Evolutionary conservation across 2,888 invertebrate genomes (phyloP).

Genomic region (Calameuta idolon): DNA sequence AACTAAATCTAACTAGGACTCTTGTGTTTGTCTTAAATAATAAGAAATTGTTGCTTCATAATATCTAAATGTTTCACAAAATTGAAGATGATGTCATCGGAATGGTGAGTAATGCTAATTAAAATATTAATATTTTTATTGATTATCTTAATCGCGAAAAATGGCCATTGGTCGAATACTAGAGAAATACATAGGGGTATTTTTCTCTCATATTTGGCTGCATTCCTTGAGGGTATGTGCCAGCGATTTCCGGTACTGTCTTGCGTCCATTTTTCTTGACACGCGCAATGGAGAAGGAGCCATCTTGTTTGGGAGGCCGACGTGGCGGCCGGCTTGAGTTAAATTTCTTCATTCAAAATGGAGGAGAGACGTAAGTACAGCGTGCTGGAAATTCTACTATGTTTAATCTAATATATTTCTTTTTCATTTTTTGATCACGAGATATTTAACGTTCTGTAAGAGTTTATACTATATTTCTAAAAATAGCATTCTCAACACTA

Average conservation of each 20-base stretch:
- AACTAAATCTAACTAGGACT: background rate
- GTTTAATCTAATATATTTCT: background rate
- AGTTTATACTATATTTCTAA: background rate
- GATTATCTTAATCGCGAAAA: background rate
- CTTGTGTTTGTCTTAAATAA: background rate
- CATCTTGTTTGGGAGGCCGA: conserved; percentile 59
- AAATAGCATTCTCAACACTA: background rate
- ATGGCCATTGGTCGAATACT: background rate
- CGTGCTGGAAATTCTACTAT: background rate
- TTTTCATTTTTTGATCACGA: background rate
- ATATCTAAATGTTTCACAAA: background rate
- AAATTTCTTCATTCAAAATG: conserved; percentile 37
- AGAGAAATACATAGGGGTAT: background rate
- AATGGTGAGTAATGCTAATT: background rate
- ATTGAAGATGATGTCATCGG: background rate
- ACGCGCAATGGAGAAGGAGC: conserved; percentile 61
- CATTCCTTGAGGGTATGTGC: conserved; percentile 4
- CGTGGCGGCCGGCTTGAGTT: conserved; percentile 57
- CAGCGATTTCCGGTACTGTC: conserved; percentile 39
- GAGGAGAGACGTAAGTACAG: conserved; percentile 50
- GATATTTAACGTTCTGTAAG: background rate
- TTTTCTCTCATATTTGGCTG: background rate
- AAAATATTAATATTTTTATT: background rate
- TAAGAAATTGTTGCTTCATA: background rate
- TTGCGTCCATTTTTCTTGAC: conserved; percentile 56